Evolutionary conservation across 2,797 vertebrate genomes (phyloP).

Genomic region (Aldrovandia affinis): DNA sequence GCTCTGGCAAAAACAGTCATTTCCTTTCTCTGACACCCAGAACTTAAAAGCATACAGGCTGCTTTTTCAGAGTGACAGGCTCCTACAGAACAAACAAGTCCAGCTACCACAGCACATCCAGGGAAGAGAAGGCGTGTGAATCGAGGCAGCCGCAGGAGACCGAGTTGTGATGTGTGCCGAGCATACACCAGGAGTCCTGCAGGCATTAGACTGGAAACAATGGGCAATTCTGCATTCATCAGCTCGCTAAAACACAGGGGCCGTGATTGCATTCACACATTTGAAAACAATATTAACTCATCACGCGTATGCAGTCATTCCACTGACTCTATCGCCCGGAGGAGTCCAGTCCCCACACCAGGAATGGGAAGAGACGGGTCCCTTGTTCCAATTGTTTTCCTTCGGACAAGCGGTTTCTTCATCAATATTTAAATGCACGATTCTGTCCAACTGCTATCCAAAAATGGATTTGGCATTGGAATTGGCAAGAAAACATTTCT

Average conservation of each 20-base stretch:
- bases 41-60: background rate
- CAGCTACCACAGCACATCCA: background rate
- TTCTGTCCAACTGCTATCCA: background rate
- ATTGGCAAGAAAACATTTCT: too few relatives aligned
- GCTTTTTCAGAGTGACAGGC: background rate
- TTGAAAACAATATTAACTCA: constrained; percentile 6
- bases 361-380: background rate
- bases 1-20: constrained; percentile 17
- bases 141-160: background rate
- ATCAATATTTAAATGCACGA: background rate
- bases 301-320: background rate
- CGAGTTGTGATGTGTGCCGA: background rate
- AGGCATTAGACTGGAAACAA: constrained; percentile 18
- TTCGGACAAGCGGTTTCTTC: background rate
- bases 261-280: background rate
- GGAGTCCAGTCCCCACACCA: background rate
- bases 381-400: background rate
- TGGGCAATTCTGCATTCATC: constrained; percentile 15
- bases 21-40: background rate
- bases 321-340: background rate
- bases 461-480: background rate
- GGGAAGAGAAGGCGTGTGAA: background rate
- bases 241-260: background rate
- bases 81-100: background rate
- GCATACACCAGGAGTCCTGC: constrained; percentile 2